Conservation (phyloP, 1,140 invertebrate genomes). For the Rhyzopertha dominica region DNA sequence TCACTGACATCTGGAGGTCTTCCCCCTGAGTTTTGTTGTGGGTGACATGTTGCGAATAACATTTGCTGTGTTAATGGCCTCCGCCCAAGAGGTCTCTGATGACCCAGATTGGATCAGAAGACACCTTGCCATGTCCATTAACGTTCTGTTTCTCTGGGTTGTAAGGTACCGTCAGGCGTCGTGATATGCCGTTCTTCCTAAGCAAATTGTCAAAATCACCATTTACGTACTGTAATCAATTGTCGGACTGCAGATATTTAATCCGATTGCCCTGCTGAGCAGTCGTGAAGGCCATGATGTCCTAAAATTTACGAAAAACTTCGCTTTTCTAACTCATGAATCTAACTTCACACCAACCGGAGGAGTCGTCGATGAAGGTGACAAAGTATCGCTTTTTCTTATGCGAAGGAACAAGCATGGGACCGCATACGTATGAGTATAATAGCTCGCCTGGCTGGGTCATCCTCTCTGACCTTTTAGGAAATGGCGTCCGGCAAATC, state of each 20-base stretch:
- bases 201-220: constrained; percentile 31
- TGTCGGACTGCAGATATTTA: too few species aligned
- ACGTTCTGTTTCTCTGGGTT: constrained; percentile 38
- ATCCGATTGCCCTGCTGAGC: too few species aligned
- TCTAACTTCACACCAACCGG: constrained; percentile 31
- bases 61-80: constrained; percentile 35
- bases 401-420: constrained; percentile 24
- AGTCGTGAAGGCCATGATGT: constrained; percentile 18
- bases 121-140: constrained; percentile 33
- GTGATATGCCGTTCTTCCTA: constrained; percentile 15
- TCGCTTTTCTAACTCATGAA: constrained; percentile 37
- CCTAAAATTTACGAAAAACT: constrained; percentile 26
- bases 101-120: constrained; percentile 22
- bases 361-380: constrained; percentile 34
- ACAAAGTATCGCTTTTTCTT: constrained; percentile 25
- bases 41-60: constrained; percentile 36
- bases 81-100: constrained; percentile 37
- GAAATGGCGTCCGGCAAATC: constrained; percentile 1
- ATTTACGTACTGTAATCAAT: constrained; percentile 41
- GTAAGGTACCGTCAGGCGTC: constrained; percentile 31
- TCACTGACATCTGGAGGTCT: too few species aligned
- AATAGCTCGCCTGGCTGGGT: constrained; percentile 13
- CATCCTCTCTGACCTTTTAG: background rate
- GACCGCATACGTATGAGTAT: constrained; percentile 36
- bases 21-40: background rate